A percentile compares a stretch with the other conserved stretches of the same genome.
phyloP scores from a whole-genome alignment of 2,113 vertebrate genomes.

The Hyla sarda region DNA sequence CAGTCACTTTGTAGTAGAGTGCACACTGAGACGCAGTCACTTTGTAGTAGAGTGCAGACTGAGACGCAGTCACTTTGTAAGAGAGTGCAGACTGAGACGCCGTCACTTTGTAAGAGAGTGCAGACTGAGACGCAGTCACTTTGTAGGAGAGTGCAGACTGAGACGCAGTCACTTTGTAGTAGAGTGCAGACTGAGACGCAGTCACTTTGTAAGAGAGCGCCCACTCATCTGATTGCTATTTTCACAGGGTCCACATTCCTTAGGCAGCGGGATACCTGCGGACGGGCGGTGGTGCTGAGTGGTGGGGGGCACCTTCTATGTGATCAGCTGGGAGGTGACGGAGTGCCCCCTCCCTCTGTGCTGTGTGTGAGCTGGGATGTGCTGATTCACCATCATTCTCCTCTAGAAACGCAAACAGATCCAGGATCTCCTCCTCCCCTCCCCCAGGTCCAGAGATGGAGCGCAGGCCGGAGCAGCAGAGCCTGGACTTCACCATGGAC shows the following conservation, averaged over 20 bases:
- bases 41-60: too few species aligned
- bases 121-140: too few species aligned
- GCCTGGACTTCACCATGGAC: conserved; percentile 93
- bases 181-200: background rate
- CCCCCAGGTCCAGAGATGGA: conserved; percentile 66
- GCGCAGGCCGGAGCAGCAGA: conserved; percentile 72
- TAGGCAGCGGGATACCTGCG: background rate
- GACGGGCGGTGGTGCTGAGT: background rate
- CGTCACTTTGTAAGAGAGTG: too few species aligned
- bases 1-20: too few species aligned
- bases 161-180: too few species aligned
- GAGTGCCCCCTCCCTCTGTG: background rate
- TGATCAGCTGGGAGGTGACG: conserved; percentile 30
- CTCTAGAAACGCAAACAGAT: background rate
- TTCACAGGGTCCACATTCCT: background rate
- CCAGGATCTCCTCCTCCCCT: conserved; percentile 55
- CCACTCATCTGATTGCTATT: background rate
- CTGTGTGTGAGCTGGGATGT: conserved; percentile 36
- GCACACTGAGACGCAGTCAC: too few species aligned
- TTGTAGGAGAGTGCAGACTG: too few species aligned
- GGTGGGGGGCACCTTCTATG: background rate
- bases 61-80: too few species aligned
- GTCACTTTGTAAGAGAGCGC: background rate
- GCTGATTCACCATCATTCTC: conserved; percentile 34
- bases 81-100: too few species aligned